Percentiles rank a stretch among this genome's conserved stretches.
phyloP scores from a whole-genome alignment of 2,797 vertebrate species.

The Microhierax caerulescens region DNA sequence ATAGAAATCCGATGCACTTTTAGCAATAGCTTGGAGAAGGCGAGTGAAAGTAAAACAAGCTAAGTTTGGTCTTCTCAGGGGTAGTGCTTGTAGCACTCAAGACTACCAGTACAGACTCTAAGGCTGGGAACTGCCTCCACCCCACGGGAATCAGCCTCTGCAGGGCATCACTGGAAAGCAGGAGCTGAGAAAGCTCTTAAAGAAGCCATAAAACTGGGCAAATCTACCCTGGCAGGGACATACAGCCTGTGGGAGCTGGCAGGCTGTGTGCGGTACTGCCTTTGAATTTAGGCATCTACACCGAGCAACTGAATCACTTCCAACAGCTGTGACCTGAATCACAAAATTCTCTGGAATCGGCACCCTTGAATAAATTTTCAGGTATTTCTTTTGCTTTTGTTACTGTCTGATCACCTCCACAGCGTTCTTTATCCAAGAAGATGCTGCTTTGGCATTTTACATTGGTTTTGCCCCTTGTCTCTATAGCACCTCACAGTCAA shows the following conservation, averaged over 20 bases:
- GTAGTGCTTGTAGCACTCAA: neutral
- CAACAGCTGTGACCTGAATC: neutral
- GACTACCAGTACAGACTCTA: no score
- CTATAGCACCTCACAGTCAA: neutral
- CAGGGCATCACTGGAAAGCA: neutral
- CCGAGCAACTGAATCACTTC: accelerated
- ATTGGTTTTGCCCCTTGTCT: neutral
- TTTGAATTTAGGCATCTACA: neutral
- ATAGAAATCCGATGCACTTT: neutral
- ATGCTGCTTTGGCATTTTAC: neutral
- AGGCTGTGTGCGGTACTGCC: neutral
- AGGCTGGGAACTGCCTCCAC: neutral
- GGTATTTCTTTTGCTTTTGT: neutral
- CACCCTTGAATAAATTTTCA: neutral
- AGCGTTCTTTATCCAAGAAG: neutral
- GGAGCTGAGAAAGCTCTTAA: neutral
- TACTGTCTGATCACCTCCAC: neutral
- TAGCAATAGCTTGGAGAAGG: neutral
- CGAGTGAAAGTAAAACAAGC: neutral
- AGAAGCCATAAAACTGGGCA: neutral
- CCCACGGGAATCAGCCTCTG: neutral
- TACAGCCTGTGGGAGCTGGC: neutral
- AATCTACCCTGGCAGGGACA: neutral
- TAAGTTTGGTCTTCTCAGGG: neutral
- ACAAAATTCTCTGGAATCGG: neutral